Evolutionary conservation across 2,113 vertebrate species (phyloP), one percentile per base, ranked within the genome.

Genomic region (Hypocryptadius cinnamomeus): DNA sequence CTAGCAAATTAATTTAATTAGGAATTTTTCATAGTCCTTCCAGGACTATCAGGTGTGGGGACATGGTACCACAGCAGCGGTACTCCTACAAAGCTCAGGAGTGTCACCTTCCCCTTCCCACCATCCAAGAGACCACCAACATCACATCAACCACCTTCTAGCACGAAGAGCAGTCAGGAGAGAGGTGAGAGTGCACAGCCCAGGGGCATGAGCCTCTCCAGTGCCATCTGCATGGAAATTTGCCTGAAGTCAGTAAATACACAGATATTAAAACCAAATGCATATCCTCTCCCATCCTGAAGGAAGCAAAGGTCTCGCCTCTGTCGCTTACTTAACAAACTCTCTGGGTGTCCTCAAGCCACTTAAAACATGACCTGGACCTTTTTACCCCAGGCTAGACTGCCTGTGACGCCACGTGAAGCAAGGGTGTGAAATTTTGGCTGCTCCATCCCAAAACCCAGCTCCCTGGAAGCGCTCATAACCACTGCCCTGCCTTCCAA

Each of bases 331-430:
- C 66, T 82, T 93, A 87, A 65, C 8, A 33, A 79, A 90, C 66
- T 48, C 63, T 65, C 79, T 22, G 50, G 35, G 85, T 83, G 64
- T 95, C 80, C 91, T 77, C 64, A 50, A 87, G 89, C 57, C 87
- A 70, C 77, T 92, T 89, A 94, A 95, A 94, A 95, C 71, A 89
- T 47, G 79, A 95, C 93, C 90, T 80, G 54, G 82, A 95, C 74
- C 83, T 95, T 90, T 85, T 19, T 51, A 50, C 83, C 80, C 88
- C 2, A 2, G 84, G 63, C 72, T 77, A 79, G 92, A 27, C 81
- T 82, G 89, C 68, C 56, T 51, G 23, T 28, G 59, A 91, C 1
- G 18, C 39, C 65, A 91, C 25, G 3, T 53, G 53, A 93, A 66
- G 90, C 12, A 7, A 80, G 45, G 64, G 84, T 0, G 2, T 64